A percentile compares a stretch with the other conserved stretches of the same genome.
phyloP scores from a whole-genome alignment of 2,888 invertebrate genomes.

The Caenorhabditis zanzibari region DNA sequence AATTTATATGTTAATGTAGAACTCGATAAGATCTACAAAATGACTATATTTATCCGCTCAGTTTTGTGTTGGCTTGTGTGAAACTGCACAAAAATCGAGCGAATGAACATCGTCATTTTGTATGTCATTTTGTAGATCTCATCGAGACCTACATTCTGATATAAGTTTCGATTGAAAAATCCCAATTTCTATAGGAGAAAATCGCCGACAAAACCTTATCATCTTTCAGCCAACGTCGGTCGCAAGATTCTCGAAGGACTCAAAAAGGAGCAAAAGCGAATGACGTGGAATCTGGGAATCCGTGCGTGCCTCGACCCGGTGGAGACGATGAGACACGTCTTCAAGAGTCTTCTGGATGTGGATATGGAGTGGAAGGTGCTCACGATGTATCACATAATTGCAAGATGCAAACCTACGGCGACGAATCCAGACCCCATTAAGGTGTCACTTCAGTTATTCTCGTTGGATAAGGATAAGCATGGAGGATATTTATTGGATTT shows the following conservation, averaged over 20 bases:
- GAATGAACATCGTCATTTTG: too few species aligned
- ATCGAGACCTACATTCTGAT: too few species aligned
- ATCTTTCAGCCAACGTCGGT: conserved; percentile 35
- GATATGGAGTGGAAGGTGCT: conserved; percentile 99
- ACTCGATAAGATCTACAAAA: too few species aligned
- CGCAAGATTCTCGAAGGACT: conserved; percentile 58
- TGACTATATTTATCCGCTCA: too few species aligned
- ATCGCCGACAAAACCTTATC: not conserved
- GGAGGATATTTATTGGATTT: conserved; percentile 95
- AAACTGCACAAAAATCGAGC: too few species aligned
- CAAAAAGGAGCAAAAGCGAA: conserved; percentile 50
- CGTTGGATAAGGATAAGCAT: conserved; percentile 90
- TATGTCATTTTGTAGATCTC: too few species aligned
- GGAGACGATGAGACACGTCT: conserved; percentile 86
- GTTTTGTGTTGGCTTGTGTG: too few species aligned
- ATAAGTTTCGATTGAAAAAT: too few species aligned
- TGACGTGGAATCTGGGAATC: conserved; percentile 96
- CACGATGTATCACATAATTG: conserved; percentile 94
- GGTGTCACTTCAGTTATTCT: conserved; percentile 98
- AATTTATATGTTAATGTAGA: too few species aligned
- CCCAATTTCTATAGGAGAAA: too few species aligned
- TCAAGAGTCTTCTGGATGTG: conserved; percentile 96
- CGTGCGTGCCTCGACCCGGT: conserved; percentile 88
- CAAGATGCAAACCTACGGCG: conserved; percentile 89
- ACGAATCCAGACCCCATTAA: conserved; percentile 85